A percentile compares a stretch with the other conserved stretches of the same genome.
Evolutionary conservation across 2,888 invertebrate species (phyloP).

Genomic region (Sphaerophoria taeniata): DNA sequence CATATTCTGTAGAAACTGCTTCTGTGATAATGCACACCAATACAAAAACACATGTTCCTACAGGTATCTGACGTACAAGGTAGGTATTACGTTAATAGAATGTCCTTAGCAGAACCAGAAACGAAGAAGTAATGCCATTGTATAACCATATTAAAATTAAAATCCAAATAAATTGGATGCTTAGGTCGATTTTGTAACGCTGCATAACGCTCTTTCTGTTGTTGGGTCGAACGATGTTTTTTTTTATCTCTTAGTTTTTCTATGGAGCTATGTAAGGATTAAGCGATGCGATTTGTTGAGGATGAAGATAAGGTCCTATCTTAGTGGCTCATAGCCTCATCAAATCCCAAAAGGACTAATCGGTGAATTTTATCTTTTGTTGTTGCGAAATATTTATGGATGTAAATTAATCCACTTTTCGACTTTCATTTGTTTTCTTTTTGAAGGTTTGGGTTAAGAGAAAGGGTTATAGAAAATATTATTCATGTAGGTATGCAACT

Average conservation of each 20-base stretch:
- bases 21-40: neutral
- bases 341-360: too few relatives aligned
- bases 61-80: neutral
- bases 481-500: too few relatives aligned
- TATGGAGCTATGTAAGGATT: conserved; percentile 12
- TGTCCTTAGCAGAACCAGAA: conserved; percentile 13
- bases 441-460: too few relatives aligned
- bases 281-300: conserved; percentile 48
- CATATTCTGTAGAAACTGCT: neutral
- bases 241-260: neutral
- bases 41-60: neutral
- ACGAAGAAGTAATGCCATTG: conserved; percentile 39
- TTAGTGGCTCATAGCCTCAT: conserved; percentile 59
- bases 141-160: conserved; percentile 58
- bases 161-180: conserved; percentile 60
- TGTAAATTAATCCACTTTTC: too few relatives aligned
- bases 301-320: conserved; percentile 51
- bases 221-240: too few relatives aligned
- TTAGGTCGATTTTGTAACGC: conserved; percentile 23
- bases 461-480: too few relatives aligned
- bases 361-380: too few relatives aligned
- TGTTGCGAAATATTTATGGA: neutral
- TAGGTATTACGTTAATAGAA: conserved; percentile 21
- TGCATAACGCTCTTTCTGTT: neutral
- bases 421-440: too few relatives aligned